Conservation (phyloP, 2,113 vertebrate species). For the Paralichthys olivaceus region DNA sequence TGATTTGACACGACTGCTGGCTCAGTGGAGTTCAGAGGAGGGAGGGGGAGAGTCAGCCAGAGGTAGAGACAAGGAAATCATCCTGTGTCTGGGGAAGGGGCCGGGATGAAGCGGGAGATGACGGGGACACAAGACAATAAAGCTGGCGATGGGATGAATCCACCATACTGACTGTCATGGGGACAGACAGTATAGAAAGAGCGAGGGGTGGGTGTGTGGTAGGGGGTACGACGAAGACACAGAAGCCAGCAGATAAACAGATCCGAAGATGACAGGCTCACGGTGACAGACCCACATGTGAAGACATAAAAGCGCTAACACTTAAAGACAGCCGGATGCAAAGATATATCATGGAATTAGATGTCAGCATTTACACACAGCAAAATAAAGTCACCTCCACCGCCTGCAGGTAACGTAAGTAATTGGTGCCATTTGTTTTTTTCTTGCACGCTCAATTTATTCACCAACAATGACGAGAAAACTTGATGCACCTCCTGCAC, state of each 20-base stretch:
- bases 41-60: conserved; percentile 22
- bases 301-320: conserved; percentile 47
- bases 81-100: conserved; percentile 44
- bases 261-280: conserved; percentile 43
- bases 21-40: conserved; percentile 43
- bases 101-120: conserved; percentile 58
- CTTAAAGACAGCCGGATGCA: conserved; percentile 54
- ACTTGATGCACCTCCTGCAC: conserved; percentile 2
- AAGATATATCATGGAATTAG: conserved; percentile 36
- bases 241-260: conserved; percentile 49
- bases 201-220: background rate
- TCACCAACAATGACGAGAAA: conserved; percentile 47
- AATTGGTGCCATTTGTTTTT: conserved; percentile 70
- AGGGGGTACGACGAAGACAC: background rate
- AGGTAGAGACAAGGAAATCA: conserved; percentile 47
- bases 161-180: conserved; percentile 44
- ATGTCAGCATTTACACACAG: conserved; percentile 61
- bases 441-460: conserved; percentile 51
- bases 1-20: conserved; percentile 73
- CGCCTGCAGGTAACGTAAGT: conserved; percentile 55
- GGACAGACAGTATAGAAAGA: conserved; percentile 40
- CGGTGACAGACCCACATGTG: conserved; percentile 37
- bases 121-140: conserved; percentile 63
- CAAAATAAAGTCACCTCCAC: conserved; percentile 50
- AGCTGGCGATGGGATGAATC: conserved; percentile 48